phyloP scores from a whole-genome alignment of 2,797 vertebrate species.

The Naso thynnoides region DNA sequence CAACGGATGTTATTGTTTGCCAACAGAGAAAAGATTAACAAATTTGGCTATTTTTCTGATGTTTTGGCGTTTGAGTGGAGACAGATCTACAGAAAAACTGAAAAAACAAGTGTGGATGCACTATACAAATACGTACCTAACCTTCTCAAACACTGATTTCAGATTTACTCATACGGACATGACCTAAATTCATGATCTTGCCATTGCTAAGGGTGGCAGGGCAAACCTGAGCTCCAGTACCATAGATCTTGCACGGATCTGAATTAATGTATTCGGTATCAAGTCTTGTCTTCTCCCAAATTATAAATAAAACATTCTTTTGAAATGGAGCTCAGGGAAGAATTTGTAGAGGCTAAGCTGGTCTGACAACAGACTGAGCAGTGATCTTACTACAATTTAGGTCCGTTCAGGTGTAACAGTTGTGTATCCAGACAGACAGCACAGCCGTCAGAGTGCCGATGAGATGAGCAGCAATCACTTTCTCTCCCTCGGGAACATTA shows the following conservation, averaged over 20 bases:
- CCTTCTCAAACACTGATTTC: not conserved
- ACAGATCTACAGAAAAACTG: not conserved
- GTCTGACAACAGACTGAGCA: not conserved
- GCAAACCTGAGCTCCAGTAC: not conserved
- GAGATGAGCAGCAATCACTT: constrained; percentile 37
- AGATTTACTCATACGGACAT: not conserved
- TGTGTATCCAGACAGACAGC: constrained; percentile 7
- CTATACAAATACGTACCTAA: too few relatives aligned
- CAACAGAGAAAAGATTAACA: not conserved
- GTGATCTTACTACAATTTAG: constrained; percentile 5
- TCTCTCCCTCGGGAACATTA: constrained; percentile 26
- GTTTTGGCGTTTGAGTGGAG: not conserved
- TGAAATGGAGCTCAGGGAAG: not conserved
- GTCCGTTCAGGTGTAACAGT: constrained; percentile 2
- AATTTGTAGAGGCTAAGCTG: not conserved
- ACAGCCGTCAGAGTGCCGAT: constrained; percentile 18
- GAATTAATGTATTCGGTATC: not conserved
- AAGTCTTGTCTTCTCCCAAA: not conserved
- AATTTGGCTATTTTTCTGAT: not conserved
- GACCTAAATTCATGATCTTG: not conserved
- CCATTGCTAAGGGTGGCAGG: not conserved
- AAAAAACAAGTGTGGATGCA: not conserved
- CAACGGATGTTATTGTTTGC: not conserved
- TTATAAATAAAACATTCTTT: constrained; percentile 28
- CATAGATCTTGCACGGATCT: not conserved